phyloP scores from a whole-genome alignment of 2,797 vertebrate genomes.

The Fratercula arctica region DNA sequence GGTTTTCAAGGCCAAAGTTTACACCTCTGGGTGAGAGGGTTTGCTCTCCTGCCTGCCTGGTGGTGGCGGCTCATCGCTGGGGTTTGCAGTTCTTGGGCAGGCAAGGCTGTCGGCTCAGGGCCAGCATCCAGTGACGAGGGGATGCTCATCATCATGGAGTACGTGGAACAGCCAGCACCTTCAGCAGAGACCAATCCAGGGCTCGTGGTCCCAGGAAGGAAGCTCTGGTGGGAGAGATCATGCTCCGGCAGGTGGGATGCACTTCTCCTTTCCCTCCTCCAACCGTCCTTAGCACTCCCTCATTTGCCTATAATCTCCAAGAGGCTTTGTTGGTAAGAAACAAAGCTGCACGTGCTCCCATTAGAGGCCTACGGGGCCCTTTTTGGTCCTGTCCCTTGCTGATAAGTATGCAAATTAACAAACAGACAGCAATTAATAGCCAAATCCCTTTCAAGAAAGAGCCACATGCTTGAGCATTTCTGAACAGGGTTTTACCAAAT shows the following conservation, averaged over 20 bases:
- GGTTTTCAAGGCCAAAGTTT: neutral
- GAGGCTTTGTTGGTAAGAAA: conserved; percentile 35
- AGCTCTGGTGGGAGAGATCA: neutral
- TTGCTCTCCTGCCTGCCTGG: neutral
- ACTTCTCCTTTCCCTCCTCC: neutral
- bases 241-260: neutral
- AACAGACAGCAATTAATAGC: conserved; percentile 63
- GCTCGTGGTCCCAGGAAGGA: neutral
- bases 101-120: accelerated
- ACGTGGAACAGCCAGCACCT: neutral
- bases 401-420: conserved; percentile 71
- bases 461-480: neutral
- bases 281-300: neutral
- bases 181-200: neutral
- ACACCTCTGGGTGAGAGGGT: neutral
- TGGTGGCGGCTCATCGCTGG: neutral
- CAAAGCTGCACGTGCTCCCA: neutral
- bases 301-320: conserved; percentile 56
- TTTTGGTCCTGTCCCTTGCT: neutral
- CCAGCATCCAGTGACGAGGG: neutral
- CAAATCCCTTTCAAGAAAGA: conserved; percentile 58
- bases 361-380: neutral
- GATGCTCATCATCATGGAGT: neutral
- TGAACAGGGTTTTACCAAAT: neutral
- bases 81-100: neutral